Evolutionary conservation across 2,888 invertebrate genomes (phyloP), one percentile per base, ranked within the genome.

Genomic region (Silvanus unidentatus): DNA sequence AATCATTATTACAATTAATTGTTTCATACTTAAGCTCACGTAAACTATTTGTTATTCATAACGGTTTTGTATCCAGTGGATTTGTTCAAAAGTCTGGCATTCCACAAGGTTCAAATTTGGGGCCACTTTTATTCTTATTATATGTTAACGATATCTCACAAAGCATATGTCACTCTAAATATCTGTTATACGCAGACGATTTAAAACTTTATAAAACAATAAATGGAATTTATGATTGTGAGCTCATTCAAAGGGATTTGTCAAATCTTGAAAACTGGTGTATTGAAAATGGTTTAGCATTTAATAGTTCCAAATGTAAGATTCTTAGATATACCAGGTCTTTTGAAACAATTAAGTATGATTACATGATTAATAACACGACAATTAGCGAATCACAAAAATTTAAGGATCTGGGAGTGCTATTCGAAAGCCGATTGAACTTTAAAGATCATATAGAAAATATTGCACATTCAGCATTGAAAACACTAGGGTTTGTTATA

Each of bases 91-190:
- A 3, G n/a, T 43, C 43, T 32, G 43, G 39, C 3, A 14, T 43
- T 3, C 32, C 39, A n/a, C 43, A 39, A 11, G 39, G 39, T n/a
- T 43, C 43, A 2, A 43, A 32, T 9, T 28, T 42, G 14, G 42
- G 42, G n/a, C 37, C 42, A 14, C 15, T 11, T 2, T 22, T 43
- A 1, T 43, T 38, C 15, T 10, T 15, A 3, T 5, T 43, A 2
- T 43, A 34, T 15, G 12, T 38, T 14, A 29, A 43, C n/a, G 42
- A 36, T 22, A 12, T 42, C 11, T 13, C 12, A 1, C 10, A 27
- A 13, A 15, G 4, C 15, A 28, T 32, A 1, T 12, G 32, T 2
- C 11, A 11, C 12, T n/a, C 5, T 11, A 32, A 32, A 32, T 32
- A 5, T 11, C 15, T 37, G 12, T 12, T 37, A 9, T 37, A 15